Evolutionary conservation across 2,797 vertebrate species (phyloP), one percentile per base, ranked within the genome.

Genomic region (Acropternis orthonyx): DNA sequence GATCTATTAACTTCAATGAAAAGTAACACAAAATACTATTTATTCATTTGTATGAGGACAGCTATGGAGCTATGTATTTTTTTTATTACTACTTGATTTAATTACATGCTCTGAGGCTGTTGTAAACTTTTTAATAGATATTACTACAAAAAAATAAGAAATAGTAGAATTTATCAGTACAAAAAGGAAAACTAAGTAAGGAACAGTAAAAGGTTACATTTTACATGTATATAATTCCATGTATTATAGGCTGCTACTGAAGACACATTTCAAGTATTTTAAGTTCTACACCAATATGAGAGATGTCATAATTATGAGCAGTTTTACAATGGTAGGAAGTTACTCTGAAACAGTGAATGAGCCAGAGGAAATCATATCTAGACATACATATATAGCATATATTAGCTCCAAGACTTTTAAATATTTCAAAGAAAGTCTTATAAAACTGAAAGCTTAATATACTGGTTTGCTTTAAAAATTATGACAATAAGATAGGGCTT

Each of bases 181-280:
- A 72, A 37, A 93, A 85, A 88, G 58, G 48, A 92, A 95, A 92
- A 93, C 74, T 85, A 92, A 86, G 51, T 43, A 65, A 19, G 24
- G 30, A 63, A 61, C 14, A 43, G 37, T 32, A 92, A 72, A 89
- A 82, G 76, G 62, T 83, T 69, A 46, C 43, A 87, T 92, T 93
- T 96, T 90, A 93, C 55, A 51, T 71, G 30, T 39, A 66, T 66
- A 69, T 43, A 48, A 61, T 93, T 92, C 67, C 78, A 22, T 1
- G 10, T 16, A 63, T 41, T 68, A 71, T 23, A 81, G 46, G 41
- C 22, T 83, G 44, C 77, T 30, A 79, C 73, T 37, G 58, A 76
- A 63, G 63, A 81, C 67, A 75, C 51, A 82, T 16, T 88, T 59
- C 36, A 95, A 72, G 19, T 44, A 49, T 85, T 96, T 84, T 27